phyloP scores from a whole-genome alignment of 37 sponge, comb jelly and placozoan species.

The Amphimedon queenslandica region DNA sequence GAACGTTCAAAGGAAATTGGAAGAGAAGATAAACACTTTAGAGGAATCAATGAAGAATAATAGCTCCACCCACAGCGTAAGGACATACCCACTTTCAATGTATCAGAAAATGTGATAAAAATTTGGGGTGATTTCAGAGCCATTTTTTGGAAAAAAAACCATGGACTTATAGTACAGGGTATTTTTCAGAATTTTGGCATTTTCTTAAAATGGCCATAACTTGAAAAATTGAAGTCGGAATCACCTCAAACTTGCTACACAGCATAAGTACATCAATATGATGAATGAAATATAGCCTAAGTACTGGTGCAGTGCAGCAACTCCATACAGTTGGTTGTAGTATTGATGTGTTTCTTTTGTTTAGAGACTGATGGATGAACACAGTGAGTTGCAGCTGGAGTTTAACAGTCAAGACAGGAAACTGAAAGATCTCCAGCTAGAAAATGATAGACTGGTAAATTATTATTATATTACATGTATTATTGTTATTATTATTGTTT shows the following conservation, averaged over 20 bases:
- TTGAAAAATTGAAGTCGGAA: too few relatives aligned
- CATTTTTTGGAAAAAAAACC: too few relatives aligned
- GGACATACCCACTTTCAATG: background rate
- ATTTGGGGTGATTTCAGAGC: background rate
- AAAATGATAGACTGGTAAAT: constrained; percentile 69
- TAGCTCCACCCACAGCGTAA: constrained; percentile 9
- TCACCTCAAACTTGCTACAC: too few relatives aligned
- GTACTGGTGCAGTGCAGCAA: too few relatives aligned
- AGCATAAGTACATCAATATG: too few relatives aligned
- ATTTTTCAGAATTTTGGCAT: too few relatives aligned
- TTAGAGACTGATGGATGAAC: constrained; percentile 60
- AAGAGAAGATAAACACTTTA: constrained; percentile 11
- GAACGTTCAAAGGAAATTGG: constrained; percentile 1
- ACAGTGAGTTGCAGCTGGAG: constrained; percentile 51
- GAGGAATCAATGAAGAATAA: background rate
- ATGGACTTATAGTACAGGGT: too few relatives aligned
- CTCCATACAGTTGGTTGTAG: background rate
- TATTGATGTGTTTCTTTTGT: background rate
- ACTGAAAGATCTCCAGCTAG: constrained; percentile 37
- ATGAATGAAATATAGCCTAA: too few relatives aligned
- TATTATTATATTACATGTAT: background rate
- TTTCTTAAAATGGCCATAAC: too few relatives aligned
- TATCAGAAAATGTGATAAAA: background rate
- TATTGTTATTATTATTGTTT: background rate
- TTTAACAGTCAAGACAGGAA: constrained; percentile 59